Conservation (phyloP, 2,888 invertebrate genomes). For the Aphidoletes aphidimyza region DNA sequence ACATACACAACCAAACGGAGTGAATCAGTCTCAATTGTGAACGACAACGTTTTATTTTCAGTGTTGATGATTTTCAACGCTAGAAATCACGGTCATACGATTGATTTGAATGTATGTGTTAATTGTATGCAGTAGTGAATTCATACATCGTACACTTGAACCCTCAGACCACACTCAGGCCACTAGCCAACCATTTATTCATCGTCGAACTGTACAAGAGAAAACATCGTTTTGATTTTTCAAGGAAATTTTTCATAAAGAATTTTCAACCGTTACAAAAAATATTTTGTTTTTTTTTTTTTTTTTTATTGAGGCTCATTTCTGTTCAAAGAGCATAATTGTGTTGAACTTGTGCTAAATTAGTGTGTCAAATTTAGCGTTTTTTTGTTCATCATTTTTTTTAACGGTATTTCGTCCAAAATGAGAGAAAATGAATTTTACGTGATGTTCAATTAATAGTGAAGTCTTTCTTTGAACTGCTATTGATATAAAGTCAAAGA, state of each 20-base stretch:
- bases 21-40: not conserved
- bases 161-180: not conserved
- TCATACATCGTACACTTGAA: slow-evolving; percentile 6
- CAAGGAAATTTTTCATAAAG: not conserved
- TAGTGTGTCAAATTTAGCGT: not conserved
- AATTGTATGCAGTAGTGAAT: not conserved
- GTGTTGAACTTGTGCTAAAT: not conserved
- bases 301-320: not conserved
- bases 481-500: too few species aligned
- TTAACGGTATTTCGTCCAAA: not conserved
- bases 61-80: too few species aligned
- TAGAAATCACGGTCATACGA: not conserved
- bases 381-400: not conserved
- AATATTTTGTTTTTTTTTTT: not conserved
- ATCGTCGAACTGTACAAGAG: not conserved
- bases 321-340: not conserved
- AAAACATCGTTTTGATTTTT: not conserved
- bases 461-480: not conserved
- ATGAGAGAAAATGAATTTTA: not conserved
- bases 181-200: not conserved
- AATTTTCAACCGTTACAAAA: not conserved
- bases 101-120: not conserved
- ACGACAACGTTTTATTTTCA: too few species aligned
- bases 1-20: not conserved
- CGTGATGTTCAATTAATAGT: not conserved